Base-by-base conservation (phyloP, 2,888 invertebrate genomes). In the Mythimna vitellina region DNA sequence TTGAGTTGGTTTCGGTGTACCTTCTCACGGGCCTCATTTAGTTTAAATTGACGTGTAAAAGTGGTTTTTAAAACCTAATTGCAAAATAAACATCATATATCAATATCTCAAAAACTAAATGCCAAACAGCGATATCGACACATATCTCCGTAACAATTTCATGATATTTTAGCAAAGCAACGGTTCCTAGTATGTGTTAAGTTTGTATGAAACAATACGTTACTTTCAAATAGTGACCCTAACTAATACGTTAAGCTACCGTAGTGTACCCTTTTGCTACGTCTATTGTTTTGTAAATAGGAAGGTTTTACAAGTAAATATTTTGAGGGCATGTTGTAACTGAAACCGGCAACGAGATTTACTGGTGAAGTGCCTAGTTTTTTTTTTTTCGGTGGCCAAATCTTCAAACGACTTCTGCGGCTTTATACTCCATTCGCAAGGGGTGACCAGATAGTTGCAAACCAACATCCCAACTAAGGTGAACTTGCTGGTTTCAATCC, bases 271-370 rank as follows among this genome's bases (percentile, higher is more conserved):
- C 61, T 65, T 51, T 61, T 77, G 56, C 56, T 29, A 71, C 35
- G 62, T 51, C 63, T 67, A 72, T 78, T 78, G 73, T 78, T 78
- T 63, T 63, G 73, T 54, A 70, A 76, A 65, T 53, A 65, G 35
- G n/a, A 78, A 78, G 60, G 14, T 57, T 64, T 56, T 22, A 65
- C 53, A 38, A 65, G 60, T 53, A 20, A 74, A 58, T 35, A 73
- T 46, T 60, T 74, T 74, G 35, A 73, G 63, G 63, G 14, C 56
- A 29, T 63, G 63, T 57, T 56, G 73, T 63, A 62, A 72, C 22
- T 54, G 25, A 61, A 61, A 61, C 17, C 9, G n/a, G 12, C n/a
- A 68, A 17, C 17, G n/a, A 61, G 4, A 14, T 25, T 20, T 5
- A 42, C 10, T 7, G 29, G 32, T 17, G 8, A 54, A 35, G 2